Base-by-base conservation (phyloP, 2,113 vertebrate genomes). In the Monopterus albus region DNA sequence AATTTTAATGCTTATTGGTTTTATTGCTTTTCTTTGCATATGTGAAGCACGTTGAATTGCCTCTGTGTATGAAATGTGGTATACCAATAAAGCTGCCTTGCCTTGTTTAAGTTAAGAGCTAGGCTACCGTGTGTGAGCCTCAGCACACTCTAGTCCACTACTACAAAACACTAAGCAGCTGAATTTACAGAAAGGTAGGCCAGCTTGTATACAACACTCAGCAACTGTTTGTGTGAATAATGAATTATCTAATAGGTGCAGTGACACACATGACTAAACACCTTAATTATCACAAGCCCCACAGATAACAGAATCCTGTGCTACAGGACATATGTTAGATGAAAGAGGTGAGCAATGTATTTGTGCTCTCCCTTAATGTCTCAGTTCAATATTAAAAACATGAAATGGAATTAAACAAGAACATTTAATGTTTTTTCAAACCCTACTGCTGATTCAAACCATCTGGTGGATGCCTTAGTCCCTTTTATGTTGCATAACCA, bases 221-320 rank as follows among this genome's bases (percentile, higher is more conserved):
- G 29, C 33, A 20, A 59, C 55, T 64, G 43, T 50, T 73, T 12
- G 43, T 51, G 35, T 51, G 66, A 68, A 65, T 78, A 55, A 69
- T 60, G 39, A 82, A 80, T 81, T 15, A 78, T 72, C 26, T 70
- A 72, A 62, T 74, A 52, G 31, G 63, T 51, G 55, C 59, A 35
- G 29, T 61, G 11, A 49, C 53, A 52, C 43, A 55, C 28, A 59
- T 52, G 47, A 65, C 46, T 70, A 51, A 70, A 51, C 60, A 47
- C 55, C 23, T 36, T 13, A 63, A 63, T 31, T 21, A 57, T 65
- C 43, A 65, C 0, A 72, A 15, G 11, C 53, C 58, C n/a, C 40
- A 53, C 21, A 18, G 28, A 61, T 40, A 70, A 25, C 18, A 66
- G n/a, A 45, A 59, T 63, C 8, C 25, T 17, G n/a, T 50, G 18